A percentile compares a stretch with the other conserved stretches of the same genome.
Evolutionary conservation across 1,140 invertebrate species (phyloP).

Genomic region (Leptopilina boulardi): DNA sequence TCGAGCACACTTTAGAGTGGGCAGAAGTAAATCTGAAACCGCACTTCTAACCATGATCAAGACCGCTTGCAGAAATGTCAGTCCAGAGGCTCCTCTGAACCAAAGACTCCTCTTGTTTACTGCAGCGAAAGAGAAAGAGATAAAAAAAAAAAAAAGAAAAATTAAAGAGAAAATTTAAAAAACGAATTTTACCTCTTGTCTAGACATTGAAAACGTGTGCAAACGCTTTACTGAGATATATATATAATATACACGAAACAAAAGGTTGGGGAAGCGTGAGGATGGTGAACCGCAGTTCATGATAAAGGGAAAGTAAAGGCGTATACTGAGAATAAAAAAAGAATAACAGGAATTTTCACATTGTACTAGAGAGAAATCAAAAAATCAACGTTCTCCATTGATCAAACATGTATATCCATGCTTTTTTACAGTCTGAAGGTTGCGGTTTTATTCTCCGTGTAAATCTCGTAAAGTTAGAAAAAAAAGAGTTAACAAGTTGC

Average conservation of each 20-base stretch:
- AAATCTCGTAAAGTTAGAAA: background rate
- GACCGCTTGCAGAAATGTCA: background rate
- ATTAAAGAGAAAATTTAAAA: background rate
- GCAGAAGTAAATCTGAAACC: slow-evolving; percentile 11
- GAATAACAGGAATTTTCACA: background rate
- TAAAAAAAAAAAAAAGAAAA: background rate
- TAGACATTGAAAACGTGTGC: background rate
- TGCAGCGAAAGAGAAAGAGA: too few species aligned
- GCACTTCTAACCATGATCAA: slow-evolving; percentile 6
- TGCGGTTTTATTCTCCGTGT: background rate
- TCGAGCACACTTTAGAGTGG: background rate
- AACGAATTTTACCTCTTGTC: background rate
- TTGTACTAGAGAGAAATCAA: background rate
- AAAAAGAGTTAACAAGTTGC: background rate
- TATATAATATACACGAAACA: background rate
- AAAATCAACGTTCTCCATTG: background rate
- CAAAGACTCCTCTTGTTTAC: background rate
- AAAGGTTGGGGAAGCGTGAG: slow-evolving; percentile 3
- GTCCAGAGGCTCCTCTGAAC: background rate
- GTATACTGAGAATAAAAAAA: background rate
- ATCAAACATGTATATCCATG: slow-evolving; percentile 1
- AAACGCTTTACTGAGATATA: background rate
- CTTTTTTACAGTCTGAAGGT: background rate
- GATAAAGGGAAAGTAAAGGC: background rate
- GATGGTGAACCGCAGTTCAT: slow-evolving; percentile 12